Evolutionary conservation across 2,113 vertebrate genomes (phyloP).

Genomic region (Pseudopipra pipra): DNA sequence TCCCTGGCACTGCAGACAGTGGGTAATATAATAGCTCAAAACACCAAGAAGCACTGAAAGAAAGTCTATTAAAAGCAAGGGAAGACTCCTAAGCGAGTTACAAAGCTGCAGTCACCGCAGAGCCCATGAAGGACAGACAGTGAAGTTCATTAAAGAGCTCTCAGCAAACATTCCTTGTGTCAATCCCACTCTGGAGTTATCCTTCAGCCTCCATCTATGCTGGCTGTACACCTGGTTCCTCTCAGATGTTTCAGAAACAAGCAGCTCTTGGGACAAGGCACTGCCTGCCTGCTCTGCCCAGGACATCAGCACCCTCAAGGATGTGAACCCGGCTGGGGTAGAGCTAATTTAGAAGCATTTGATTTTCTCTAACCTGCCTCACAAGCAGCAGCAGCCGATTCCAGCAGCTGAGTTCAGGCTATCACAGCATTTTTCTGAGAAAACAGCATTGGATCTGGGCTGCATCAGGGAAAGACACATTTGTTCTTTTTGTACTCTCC

Average conservation of each 20-base stretch:
- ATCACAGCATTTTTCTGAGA: neutral
- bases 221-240: neutral
- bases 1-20: neutral
- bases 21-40: neutral
- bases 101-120: neutral
- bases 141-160: neutral
- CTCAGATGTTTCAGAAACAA: fast-evolving
- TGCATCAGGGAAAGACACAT: neutral
- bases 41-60: neutral
- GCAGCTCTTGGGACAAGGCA: neutral
- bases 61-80: neutral
- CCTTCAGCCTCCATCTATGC: neutral
- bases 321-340: neutral
- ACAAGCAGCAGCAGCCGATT: neutral
- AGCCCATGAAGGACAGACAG: neutral
- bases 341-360: neutral
- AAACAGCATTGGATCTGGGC: neutral
- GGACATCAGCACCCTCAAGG: neutral
- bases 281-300: neutral
- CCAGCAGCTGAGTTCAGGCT: neutral
- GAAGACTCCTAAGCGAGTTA: neutral
- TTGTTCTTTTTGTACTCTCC: neutral
- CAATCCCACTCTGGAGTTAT: neutral
- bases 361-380: neutral
- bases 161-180: neutral